Evolutionary conservation across 2,888 invertebrate species (phyloP), one percentile per base, ranked within the genome.

Genomic region (Morpho helenor): DNA sequence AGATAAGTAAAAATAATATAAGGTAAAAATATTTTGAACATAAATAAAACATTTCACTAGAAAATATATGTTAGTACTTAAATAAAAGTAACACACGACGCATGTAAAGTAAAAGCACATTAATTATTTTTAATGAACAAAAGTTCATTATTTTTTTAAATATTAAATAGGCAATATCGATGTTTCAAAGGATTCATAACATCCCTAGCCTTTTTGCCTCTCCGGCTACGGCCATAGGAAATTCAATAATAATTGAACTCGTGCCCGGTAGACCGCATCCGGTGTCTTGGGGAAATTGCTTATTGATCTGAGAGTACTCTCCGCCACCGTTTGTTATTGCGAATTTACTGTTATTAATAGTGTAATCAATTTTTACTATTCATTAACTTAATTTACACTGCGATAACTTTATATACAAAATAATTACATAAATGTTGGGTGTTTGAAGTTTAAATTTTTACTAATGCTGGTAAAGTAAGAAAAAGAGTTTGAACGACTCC

Each of bases 201-300:
- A 56, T 56, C 70, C 69, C 68, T 67, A 65, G 58, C 65, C 59
- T 69, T 68, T 70, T 68, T 65, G 62, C 63, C 67, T 54, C 54
- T 48, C 54, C 42, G 22, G 65, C 63, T 73, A 75, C 68, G 72
- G 74, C 73, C 74, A 76, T 78, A 72, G 80, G 79, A 87, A 87
- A 87, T 87, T 85, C 80, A 85, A 87, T 86, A 83, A 83, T 84
- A 85, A 87, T 84, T 82, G 79, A 80, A 82, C 82, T 80, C 71
- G 77, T 83, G 82, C 72, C 75, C 79, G 77, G 74, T 75, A 78
- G 75, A 80, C 82, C 81, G 79, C 84, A 80, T 86, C 87, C 85
- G 82, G 79, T 80, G 79, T 82, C 81, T 82, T 77, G 77, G 73
- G 75, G 73, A 82, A 83, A 82, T 79, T 79, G 75, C 74, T 80